These are phyloP conservation scores for Proisotoma minuta DNA, from an alignment of 2,888 invertebrate species.

Conservation along the genomic window DNA sequence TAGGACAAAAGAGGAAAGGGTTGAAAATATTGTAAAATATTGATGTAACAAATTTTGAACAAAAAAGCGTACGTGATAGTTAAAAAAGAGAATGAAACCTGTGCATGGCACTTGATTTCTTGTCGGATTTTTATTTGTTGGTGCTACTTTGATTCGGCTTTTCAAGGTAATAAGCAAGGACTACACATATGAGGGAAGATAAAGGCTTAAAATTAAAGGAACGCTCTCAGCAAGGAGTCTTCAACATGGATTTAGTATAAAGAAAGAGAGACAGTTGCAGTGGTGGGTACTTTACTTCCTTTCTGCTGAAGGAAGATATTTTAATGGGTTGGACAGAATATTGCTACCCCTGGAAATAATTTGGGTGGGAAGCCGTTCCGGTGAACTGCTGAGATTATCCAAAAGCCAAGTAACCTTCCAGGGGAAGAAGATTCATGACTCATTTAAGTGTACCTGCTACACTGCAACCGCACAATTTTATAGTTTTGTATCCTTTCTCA, in stretches of 20 bases:
- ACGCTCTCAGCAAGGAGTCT: constrained; percentile 2
- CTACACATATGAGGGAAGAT: neutral
- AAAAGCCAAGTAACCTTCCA: constrained; percentile 8
- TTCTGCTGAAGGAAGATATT: neutral
- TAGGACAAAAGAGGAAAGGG: neutral
- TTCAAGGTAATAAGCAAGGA: neutral
- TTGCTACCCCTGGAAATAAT: constrained; percentile 12
- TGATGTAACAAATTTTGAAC: constrained; percentile 3
- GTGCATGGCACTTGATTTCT: constrained; percentile 1
- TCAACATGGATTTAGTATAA: neutral
- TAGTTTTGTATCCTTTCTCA: constrained; percentile 2
- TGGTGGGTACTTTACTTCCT: neutral
- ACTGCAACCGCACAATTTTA: constrained; percentile 3
- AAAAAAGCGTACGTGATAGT: neutral
- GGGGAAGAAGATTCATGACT: constrained; percentile 15
- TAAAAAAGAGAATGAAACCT: neutral
- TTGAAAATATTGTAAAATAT: constrained; percentile 4
- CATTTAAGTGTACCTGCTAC: constrained; percentile 17
- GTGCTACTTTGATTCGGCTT: neutral
- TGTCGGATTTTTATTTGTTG: neutral
- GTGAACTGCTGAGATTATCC: constrained; percentile 8
- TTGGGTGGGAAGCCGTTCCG: constrained; percentile 5
- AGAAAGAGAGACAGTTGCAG: neutral
- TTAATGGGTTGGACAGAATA: neutral
- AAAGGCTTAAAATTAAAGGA: neutral